Evolutionary conservation across 2,797 vertebrate species (phyloP), one percentile per base, ranked within the genome.

Genomic region (Gymnothorax javanicus): DNA sequence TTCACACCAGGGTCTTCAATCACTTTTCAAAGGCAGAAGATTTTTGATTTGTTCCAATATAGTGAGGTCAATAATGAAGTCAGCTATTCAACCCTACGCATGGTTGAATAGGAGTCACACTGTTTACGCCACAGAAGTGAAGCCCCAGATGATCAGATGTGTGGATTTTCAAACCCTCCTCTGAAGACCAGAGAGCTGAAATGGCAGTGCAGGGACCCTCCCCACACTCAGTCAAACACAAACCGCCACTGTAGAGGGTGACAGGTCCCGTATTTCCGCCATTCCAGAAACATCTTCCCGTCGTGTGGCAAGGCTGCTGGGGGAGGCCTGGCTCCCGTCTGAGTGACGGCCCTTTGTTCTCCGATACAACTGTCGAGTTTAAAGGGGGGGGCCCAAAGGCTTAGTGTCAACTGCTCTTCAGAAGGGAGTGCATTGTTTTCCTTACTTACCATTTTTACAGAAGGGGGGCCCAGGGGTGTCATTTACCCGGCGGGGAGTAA

Each of bases 361-460:
- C 23, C 23, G 73, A 77, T 4, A 77, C 8, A 77, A 50, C 62
- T n/a, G 62, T 67, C 20, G 27, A 84, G 85, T 90, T 89, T 94
- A 93, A 59, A 59, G 60, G 83, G 60, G 82, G 11, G 25, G 33
- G 43, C n/a, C 86, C 90, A 93, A 93, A 91, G 86, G 87, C 88
- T 87, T 89, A 91, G 91, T 91, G 89, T 89, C 89, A 89, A 89
- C 90, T 89, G 93, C 90, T 92, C 91, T 91, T 91, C 92, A 90
- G 92, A 91, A 92, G 89, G 89, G 87, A 92, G 75, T 84, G 90
- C 92, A 95, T 95, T 96, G 94, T 96, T 94, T 91, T 89, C 91
- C 91, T 93, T 90, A 91, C 92, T 94, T 90, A 93, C 92, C 92
- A 92, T 93, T 94, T 95, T 94, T 92, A 94, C 92, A 93, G 91